Conservation (phyloP, 2,888 invertebrate species). For the Agrilus mali region DNA sequence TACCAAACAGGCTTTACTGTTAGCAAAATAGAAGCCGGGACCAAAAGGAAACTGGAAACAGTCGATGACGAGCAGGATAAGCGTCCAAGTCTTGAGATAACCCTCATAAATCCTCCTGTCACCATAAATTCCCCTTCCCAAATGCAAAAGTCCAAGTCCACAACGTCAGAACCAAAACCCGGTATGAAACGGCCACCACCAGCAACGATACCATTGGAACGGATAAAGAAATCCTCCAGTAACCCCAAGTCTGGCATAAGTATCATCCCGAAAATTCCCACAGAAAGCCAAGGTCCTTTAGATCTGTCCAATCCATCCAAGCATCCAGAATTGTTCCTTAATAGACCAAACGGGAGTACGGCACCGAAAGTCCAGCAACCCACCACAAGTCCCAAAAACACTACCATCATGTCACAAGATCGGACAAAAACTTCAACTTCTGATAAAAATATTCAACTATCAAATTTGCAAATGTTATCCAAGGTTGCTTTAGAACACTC, state of each 20-base stretch:
- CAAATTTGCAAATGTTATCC: constrained; percentile 43
- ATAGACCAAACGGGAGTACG: constrained; percentile 12
- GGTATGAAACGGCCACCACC: constrained; percentile 36
- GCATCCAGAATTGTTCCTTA: constrained; percentile 25
- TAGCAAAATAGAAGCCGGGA: constrained; percentile 31
- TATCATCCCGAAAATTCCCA: constrained; percentile 26
- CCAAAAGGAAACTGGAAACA: constrained; percentile 26
- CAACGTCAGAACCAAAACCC: constrained; percentile 13
- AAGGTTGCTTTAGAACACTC: constrained; percentile 31
- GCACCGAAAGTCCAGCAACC: constrained; percentile 10
- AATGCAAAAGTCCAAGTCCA: constrained; percentile 4
- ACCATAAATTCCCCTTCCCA: constrained; percentile 9
- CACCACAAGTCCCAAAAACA: not conserved
- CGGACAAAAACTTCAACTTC: constrained; percentile 5
- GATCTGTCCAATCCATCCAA: constrained; percentile 36
- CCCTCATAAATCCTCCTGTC: constrained; percentile 25
- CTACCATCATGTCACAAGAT: constrained; percentile 2
- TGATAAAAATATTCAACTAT: constrained; percentile 22
- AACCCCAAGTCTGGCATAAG: constrained; percentile 25
- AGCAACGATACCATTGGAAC: constrained; percentile 39
- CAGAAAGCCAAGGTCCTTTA: constrained; percentile 38
- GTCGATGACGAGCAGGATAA: constrained; percentile 21
- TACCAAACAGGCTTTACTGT: constrained; percentile 31
- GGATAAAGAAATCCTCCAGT: constrained; percentile 34
- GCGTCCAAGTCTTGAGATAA: constrained; percentile 31